These are phyloP conservation scores for Bagarius yarrelli DNA, from an alignment of 2,113 vertebrate species.

Conservation along the genomic window DNA sequence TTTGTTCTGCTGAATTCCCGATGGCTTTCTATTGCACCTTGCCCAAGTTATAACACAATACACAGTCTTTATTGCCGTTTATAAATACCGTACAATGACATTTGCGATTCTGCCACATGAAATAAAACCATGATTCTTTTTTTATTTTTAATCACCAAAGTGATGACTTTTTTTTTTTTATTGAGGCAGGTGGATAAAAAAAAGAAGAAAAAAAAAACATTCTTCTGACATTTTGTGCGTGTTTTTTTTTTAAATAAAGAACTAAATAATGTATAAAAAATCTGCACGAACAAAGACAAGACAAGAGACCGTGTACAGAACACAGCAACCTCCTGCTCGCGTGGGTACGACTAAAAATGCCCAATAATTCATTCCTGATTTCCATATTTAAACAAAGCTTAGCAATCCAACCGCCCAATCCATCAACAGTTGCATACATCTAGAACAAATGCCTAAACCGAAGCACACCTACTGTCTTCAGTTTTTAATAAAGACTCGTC, in stretches of 20 bases:
- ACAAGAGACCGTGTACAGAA: not conserved
- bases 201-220: not conserved
- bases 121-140: not conserved
- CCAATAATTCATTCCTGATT: not conserved
- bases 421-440: not conserved
- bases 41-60: not conserved
- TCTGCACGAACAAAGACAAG: not conserved
- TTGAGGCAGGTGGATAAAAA: too few relatives aligned
- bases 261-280: not conserved
- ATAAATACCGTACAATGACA: not conserved
- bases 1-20: not conserved
- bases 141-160: not conserved
- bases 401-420: conserved; percentile 8
- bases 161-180: too few relatives aligned
- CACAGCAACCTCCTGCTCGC: not conserved
- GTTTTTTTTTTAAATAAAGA: not conserved
- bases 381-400: not conserved
- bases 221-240: not conserved
- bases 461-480: conserved; percentile 2
- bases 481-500: conserved; percentile 3
- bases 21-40: not conserved
- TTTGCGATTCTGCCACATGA: not conserved
- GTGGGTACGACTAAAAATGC: not conserved
- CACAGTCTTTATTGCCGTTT: not conserved
- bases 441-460: not conserved